Evolutionary conservation across 2,888 invertebrate species (phyloP).

Genomic region (Bimastos eiseni): DNA sequence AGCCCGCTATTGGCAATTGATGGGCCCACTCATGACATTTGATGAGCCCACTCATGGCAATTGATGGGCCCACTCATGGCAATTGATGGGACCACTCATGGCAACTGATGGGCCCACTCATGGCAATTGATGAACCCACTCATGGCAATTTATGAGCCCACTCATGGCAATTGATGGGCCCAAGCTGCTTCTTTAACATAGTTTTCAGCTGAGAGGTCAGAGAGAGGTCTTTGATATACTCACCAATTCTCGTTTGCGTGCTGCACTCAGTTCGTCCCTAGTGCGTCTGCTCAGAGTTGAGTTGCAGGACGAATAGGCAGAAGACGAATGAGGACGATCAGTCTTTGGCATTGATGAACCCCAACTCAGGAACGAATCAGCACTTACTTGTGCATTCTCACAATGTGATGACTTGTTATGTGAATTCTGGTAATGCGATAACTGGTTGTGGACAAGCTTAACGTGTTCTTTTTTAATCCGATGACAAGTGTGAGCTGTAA

Average conservation of each 20-base stretch:
- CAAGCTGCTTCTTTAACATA: not conserved
- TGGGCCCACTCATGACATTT: not conserved
- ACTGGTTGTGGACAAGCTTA: not conserved
- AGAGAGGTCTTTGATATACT: not conserved
- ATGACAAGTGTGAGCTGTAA: constrained; percentile 15
- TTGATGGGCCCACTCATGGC: not conserved
- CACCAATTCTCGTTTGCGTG: constrained; percentile 17
- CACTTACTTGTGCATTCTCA: not conserved
- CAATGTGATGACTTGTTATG: not conserved
- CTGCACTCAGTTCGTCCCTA: constrained; percentile 6
- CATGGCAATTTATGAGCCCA: not conserved
- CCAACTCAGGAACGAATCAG: not conserved
- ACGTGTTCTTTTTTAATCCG: not conserved
- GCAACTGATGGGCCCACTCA: not conserved
- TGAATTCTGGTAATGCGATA: not conserved
- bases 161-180: not conserved
- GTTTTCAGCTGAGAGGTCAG: not conserved
- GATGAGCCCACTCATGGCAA: not conserved
- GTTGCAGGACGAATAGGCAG: not conserved
- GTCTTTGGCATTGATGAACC: not conserved
- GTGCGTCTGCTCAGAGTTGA: not conserved
- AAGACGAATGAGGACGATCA: not conserved
- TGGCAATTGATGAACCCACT: not conserved
- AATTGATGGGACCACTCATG: not conserved
- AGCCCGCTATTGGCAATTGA: not conserved